A percentile compares a stretch with the other conserved stretches of the same genome.
phyloP scores from a whole-genome alignment of 2,113 vertebrate genomes.

The Rhadina sibilatrix region DNA sequence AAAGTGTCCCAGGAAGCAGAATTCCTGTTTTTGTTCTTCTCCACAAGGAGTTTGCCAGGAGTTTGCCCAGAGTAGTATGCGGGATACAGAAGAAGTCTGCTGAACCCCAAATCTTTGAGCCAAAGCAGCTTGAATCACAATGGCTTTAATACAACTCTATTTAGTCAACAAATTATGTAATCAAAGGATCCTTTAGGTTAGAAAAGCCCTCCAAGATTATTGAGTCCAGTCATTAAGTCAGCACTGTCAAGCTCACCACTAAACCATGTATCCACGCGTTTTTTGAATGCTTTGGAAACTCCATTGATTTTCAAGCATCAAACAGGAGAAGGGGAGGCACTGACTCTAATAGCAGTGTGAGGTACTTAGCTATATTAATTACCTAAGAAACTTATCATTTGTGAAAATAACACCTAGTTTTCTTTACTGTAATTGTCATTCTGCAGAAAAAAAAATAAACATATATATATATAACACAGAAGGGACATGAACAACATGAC shows the following conservation, averaged over 20 bases:
- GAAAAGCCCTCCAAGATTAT: background rate
- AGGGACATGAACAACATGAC: background rate
- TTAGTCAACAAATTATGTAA: background rate
- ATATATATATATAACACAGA: background rate
- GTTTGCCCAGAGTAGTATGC: background rate
- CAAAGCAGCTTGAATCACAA: background rate
- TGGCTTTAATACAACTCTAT: background rate
- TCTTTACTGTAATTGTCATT: background rate
- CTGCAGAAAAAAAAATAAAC: background rate
- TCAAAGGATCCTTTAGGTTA: background rate
- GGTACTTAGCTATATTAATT: background rate
- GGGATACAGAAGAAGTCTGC: background rate
- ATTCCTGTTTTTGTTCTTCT: background rate
- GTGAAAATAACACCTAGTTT: background rate
- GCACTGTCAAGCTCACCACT: background rate
- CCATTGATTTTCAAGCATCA: background rate
- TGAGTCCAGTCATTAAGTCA: background rate
- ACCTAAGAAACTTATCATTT: background rate
- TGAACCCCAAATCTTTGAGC: background rate
- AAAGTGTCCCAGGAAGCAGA: background rate
- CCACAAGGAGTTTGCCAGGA: background rate
- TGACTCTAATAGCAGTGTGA: background rate
- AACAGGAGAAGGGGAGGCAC: background rate
- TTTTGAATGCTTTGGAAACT: background rate
- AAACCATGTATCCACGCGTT: accelerated